Percentiles rank a stretch among this genome's conserved stretches.
phyloP scores from a whole-genome alignment of 2,888 invertebrate species.

The Leptinotarsa tumamoca region DNA sequence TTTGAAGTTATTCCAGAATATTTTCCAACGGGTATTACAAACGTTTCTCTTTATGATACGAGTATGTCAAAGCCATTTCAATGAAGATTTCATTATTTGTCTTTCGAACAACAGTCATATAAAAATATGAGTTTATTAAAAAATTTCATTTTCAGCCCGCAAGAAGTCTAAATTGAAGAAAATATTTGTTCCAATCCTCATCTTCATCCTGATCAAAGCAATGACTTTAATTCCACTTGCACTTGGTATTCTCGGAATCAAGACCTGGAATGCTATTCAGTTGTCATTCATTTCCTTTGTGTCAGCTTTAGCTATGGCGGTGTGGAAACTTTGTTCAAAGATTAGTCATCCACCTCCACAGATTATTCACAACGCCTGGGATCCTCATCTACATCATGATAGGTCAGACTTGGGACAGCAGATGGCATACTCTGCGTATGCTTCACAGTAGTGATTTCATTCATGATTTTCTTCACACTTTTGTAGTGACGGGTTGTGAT shows the following conservation, averaged over 20 bases:
- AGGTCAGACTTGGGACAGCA: constrained; percentile 71
- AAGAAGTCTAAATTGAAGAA: constrained; percentile 85
- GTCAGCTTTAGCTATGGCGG: constrained; percentile 83
- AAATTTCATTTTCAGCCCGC: constrained; percentile 42
- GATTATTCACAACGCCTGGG: constrained; percentile 49
- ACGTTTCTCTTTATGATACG: no score
- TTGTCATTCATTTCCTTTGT: constrained; percentile 89
- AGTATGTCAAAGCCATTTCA: no score
- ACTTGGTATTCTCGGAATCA: constrained; percentile 85
- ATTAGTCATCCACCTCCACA: constrained; percentile 64
- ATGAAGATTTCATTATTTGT: no score
- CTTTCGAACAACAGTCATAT: no score
- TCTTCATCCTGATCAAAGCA: constrained; percentile 85
- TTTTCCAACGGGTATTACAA: no score
- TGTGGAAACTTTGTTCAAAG: constrained; percentile 90
- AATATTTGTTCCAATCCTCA: constrained; percentile 85
- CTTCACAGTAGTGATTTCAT: constrained; percentile 42
- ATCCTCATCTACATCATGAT: constrained; percentile 45
- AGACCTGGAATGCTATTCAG: constrained; percentile 89
- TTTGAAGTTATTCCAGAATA: background rate
- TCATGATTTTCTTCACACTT: no score
- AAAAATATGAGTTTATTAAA: background rate
- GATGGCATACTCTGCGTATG: constrained; percentile 79
- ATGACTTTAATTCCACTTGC: constrained; percentile 88
- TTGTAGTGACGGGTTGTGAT: background rate